Evolutionary conservation across 2,113 vertebrate species (phyloP).

Genomic region (Capreolus pygargus): DNA sequence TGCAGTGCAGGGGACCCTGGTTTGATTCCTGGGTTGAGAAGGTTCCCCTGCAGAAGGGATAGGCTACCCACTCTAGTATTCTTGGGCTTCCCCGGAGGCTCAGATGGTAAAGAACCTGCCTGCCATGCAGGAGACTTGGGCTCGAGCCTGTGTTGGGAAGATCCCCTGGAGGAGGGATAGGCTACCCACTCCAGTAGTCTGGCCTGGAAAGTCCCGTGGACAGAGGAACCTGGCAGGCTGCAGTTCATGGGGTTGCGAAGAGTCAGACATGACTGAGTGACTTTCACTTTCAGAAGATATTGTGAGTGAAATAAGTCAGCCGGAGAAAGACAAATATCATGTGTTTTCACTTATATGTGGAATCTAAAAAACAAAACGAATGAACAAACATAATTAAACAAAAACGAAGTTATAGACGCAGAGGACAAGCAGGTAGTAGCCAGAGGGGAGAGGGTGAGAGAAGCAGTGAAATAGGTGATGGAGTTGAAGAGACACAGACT

Average conservation of each 20-base stretch:
- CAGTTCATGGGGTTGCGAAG: neutral
- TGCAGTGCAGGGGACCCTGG: neutral
- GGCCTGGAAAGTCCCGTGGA: neutral
- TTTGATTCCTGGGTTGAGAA: neutral
- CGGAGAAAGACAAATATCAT: neutral
- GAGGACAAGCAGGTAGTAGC: neutral
- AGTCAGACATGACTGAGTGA: neutral
- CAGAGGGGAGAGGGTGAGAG: neutral
- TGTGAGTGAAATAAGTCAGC: neutral
- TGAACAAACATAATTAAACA: neutral
- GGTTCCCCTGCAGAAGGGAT: neutral
- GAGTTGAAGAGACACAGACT: fast-evolving
- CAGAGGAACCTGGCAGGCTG: neutral
- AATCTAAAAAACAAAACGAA: neutral
- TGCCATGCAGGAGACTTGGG: neutral
- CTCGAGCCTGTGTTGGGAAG: neutral
- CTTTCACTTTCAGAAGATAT: neutral
- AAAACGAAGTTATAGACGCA: fast-evolving
- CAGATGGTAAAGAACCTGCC: neutral
- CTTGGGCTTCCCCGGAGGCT: too few relatives aligned
- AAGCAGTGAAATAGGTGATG: fast-evolving
- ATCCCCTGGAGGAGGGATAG: neutral
- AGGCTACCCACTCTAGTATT: too few relatives aligned
- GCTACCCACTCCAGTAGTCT: neutral
- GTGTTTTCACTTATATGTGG: neutral